These are phyloP conservation scores for Cyclophora albipunctata DNA, from an alignment of 2,888 invertebrate species.

Conservation along the genomic window DNA sequence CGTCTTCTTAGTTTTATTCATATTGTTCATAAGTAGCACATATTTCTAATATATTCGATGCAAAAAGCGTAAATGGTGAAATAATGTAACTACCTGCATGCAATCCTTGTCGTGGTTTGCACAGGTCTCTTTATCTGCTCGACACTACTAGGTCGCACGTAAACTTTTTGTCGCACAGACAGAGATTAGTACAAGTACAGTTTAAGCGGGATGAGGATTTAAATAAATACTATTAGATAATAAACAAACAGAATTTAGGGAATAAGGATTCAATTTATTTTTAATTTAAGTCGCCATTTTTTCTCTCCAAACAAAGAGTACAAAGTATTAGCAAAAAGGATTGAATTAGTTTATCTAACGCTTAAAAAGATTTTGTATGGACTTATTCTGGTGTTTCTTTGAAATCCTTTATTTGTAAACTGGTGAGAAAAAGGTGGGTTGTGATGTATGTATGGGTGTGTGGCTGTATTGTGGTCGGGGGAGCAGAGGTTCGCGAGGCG, in stretches of 20 bases:
- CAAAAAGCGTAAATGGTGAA: not conserved
- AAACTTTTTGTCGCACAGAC: constrained; percentile 38
- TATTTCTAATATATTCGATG: not conserved
- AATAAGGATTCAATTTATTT: constrained; percentile 32
- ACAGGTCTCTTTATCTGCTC: constrained; percentile 35
- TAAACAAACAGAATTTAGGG: constrained; percentile 57
- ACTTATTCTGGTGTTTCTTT: constrained; percentile 46
- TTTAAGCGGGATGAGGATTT: constrained; percentile 62
- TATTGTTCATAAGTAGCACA: too few relatives aligned
- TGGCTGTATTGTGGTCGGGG: constrained; percentile 1
- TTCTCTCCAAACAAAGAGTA: constrained; percentile 44
- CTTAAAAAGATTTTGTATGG: constrained; percentile 54
- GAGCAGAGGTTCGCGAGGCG: constrained; percentile 1
- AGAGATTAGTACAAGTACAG: constrained; percentile 61
- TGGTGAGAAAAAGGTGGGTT: constrained; percentile 8
- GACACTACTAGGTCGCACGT: constrained; percentile 52
- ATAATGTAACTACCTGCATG: not conserved
- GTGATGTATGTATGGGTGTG: constrained; percentile 14
- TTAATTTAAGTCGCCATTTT: constrained; percentile 30
- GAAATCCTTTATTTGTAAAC: constrained; percentile 34
- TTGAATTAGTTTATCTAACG: constrained; percentile 53
- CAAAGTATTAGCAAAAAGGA: constrained; percentile 57
- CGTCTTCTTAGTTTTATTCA: too few relatives aligned
- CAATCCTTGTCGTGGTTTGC: not conserved
- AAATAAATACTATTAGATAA: constrained; percentile 68